Evolutionary conservation across 2,888 invertebrate genomes (phyloP), one percentile per base, ranked within the genome.

Genomic region (Drosophila mettleri): DNA sequence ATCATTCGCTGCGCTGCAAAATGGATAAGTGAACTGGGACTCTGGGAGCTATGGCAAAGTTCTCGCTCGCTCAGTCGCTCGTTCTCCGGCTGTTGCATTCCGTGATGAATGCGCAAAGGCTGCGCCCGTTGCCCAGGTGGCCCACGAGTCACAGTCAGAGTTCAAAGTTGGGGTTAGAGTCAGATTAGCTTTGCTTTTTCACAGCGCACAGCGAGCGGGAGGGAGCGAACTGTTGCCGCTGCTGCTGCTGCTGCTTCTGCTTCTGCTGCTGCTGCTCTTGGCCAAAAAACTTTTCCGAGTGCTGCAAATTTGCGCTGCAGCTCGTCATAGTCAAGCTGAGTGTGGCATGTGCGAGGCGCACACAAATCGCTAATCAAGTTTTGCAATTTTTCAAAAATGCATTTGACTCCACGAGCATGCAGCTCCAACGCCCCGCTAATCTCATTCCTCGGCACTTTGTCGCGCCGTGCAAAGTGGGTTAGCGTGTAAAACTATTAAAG

Each of bases 21-120:
- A 81, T 79, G 81, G 81, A 80, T 86, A 86, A 86, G 86, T 83
- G 81, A 84, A 78, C 81, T 58, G 83, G 86, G 81, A 83, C 65
- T 78, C 41, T 33, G 77, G 78, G 76, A 74, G 43, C n/a, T 33
- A 18, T 34, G 31, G 61, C 34, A 60, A 70, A 70, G 45, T 69
- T 58, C 52, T 38, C 61, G 12, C 62, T 16, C 22, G 8, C 20
- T 54, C 29, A 2, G 20, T 20, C 12, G 4, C 16, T n/a, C 27
- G 16, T 18, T 43, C 43, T 39, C 31, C 38, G 27, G 51, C 80
- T 62, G 48, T 58, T 76, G 76, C 74, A 78, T 61, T 59, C 62
- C 49, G 68, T 82, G 86, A 80, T 83, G 80, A 68, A 80, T 80
- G 75, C 60, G 65, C 59, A 54, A 43, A 54, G 61, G 54, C 58